phyloP scores from a whole-genome alignment of 2,888 invertebrate genomes.

The Drosophila borealis region DNA sequence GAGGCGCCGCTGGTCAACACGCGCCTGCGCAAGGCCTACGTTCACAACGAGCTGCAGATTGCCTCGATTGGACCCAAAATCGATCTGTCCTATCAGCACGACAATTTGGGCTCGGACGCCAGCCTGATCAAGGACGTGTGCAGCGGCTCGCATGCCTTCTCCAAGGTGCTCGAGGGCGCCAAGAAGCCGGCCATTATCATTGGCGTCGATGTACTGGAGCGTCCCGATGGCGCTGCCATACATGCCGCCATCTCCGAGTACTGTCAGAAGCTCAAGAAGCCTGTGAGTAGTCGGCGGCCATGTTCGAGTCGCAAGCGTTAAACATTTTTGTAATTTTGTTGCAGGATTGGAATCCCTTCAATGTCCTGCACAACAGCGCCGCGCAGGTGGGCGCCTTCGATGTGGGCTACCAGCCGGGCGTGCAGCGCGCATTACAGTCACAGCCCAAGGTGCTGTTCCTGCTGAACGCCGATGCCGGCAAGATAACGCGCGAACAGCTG shows the following conservation, averaged over 20 bases:
- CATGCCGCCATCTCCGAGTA: slow-evolving; percentile 91
- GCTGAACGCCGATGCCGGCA: slow-evolving; percentile 96
- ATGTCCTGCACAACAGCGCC: slow-evolving; percentile 96
- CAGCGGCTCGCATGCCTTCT: slow-evolving; percentile 89
- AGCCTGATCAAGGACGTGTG: slow-evolving; percentile 90
- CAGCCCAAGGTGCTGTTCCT: slow-evolving; percentile 94
- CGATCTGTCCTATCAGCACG: slow-evolving; percentile 96
- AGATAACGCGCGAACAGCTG: slow-evolving; percentile 91
- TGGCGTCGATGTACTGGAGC: slow-evolving; percentile 93
- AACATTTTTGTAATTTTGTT: not conserved
- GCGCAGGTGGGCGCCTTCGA: slow-evolving; percentile 98
- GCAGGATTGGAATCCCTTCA: slow-evolving; percentile 92
- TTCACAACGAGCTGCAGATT: slow-evolving; percentile 96
- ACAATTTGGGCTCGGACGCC: slow-evolving; percentile 94
- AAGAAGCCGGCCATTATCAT: slow-evolving; percentile 96
- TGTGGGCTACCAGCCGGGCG: slow-evolving; percentile 94
- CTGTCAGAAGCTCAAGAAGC: slow-evolving; percentile 87
- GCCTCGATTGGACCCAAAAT: slow-evolving; percentile 95
- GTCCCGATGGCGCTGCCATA: slow-evolving; percentile 91
- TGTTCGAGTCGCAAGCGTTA: not conserved
- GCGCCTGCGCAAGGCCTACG: slow-evolving; percentile 96
- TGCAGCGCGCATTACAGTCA: slow-evolving; percentile 87
- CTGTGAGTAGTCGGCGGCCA: slow-evolving; percentile 80
- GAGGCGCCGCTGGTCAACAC: slow-evolving; percentile 99
- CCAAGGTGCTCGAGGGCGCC: slow-evolving; percentile 89